phyloP scores from a whole-genome alignment of 2,797 vertebrate genomes.

The Menidia menidia region DNA sequence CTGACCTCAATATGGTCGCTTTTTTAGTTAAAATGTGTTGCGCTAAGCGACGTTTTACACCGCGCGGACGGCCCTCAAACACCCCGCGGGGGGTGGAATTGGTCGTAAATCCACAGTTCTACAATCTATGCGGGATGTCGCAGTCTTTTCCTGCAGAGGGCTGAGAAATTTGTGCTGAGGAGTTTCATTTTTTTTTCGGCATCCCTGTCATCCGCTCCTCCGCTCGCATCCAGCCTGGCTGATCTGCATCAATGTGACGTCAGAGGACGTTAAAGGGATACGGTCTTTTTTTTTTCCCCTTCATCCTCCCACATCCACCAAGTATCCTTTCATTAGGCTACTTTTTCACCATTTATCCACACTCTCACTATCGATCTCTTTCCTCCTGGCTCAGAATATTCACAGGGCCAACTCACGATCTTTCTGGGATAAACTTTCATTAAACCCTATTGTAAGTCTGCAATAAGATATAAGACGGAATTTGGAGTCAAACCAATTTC shows the following conservation, averaged over 20 bases:
- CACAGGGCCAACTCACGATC: slow-evolving; percentile 1
- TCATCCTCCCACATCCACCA: not conserved
- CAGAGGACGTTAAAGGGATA: slow-evolving; percentile 82
- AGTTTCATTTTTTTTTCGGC: slow-evolving; percentile 42
- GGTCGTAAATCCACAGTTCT: slow-evolving; percentile 6
- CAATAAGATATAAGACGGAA: slow-evolving; percentile 34
- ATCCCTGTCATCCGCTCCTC: slow-evolving; percentile 56
- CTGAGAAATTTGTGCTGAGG: slow-evolving; percentile 42
- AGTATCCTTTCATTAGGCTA: slow-evolving; percentile 11
- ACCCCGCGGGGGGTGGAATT: not conserved
- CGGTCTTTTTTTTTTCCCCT: slow-evolving; percentile 24
- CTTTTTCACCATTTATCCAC: not conserved
- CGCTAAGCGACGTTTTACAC: slow-evolving; percentile 3
- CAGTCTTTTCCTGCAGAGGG: slow-evolving; percentile 20
- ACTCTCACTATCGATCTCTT: not conserved
- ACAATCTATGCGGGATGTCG: not conserved
- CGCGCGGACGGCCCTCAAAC: slow-evolving; percentile 2
- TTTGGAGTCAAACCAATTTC: slow-evolving; percentile 24
- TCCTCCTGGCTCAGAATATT: not conserved
- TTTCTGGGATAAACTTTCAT: slow-evolving; percentile 22
- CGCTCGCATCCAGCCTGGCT: slow-evolving; percentile 64
- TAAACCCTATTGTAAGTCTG: slow-evolving; percentile 12
- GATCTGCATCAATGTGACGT: slow-evolving; percentile 85
- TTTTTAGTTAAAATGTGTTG: slow-evolving; percentile 31
- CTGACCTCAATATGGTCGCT: slow-evolving; percentile 77